A percentile compares a stretch with the other conserved stretches of the same genome.
phyloP scores from a whole-genome alignment of 2,888 invertebrate species.

The Limnephilus lunatus region DNA sequence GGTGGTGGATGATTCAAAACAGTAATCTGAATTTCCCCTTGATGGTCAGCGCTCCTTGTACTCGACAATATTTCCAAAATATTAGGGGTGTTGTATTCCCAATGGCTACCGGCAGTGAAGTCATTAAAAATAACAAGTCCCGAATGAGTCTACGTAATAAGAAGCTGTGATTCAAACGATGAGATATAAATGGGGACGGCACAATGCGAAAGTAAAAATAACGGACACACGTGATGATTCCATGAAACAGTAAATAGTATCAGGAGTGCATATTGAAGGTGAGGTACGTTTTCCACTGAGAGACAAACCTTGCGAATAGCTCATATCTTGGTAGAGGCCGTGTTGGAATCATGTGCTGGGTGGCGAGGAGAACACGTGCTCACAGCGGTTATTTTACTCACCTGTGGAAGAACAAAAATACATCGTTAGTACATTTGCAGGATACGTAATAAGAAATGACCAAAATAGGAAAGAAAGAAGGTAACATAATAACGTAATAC shows the following conservation, averaged over 20 bases:
- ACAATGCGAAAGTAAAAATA: background rate
- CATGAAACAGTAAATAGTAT: slow-evolving; percentile 16
- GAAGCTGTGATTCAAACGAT: slow-evolving; percentile 7
- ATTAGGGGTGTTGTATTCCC: background rate
- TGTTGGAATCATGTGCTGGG: slow-evolving; percentile 66
- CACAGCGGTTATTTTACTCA: slow-evolving; percentile 64
- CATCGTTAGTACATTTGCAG: background rate
- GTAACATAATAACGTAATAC: too few species aligned
- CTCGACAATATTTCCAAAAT: background rate
- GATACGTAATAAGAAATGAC: background rate
- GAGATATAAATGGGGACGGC: background rate
- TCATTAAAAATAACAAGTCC: background rate
- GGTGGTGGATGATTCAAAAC: background rate
- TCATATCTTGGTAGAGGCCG: slow-evolving; percentile 65
- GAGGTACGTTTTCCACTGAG: slow-evolving; percentile 27
- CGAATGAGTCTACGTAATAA: background rate
- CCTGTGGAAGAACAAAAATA: slow-evolving; percentile 54
- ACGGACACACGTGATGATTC: slow-evolving; percentile 7
- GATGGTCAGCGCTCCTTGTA: background rate
- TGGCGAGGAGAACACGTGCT: slow-evolving; percentile 59
- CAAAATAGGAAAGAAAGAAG: too few species aligned
- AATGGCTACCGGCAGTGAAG: background rate
- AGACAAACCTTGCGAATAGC: slow-evolving; percentile 66
- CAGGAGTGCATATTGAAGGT: slow-evolving; percentile 18
- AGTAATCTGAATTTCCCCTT: background rate